Percentiles rank a stretch among this genome's conserved stretches.
Evolutionary conservation across 2,888 invertebrate genomes (phyloP).

Genomic region (Epirrhoe tristata): DNA sequence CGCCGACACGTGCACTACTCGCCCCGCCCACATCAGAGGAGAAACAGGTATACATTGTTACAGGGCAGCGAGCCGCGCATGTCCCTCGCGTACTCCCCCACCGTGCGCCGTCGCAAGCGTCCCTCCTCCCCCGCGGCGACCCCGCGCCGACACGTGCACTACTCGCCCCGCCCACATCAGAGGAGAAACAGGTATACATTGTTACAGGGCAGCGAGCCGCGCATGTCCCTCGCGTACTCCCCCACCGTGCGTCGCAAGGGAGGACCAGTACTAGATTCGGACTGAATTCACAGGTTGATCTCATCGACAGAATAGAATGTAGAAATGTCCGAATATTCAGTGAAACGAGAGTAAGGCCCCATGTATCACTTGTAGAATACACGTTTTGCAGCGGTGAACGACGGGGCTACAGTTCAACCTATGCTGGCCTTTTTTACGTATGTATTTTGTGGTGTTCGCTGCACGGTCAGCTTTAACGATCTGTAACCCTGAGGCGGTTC

Average conservation of each 20-base stretch:
- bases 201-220: background rate
- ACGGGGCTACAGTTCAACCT: too few species aligned
- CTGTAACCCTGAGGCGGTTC: too few species aligned
- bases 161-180: slow-evolving; percentile 43
- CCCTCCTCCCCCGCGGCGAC: slow-evolving; percentile 41
- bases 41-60: slow-evolving; percentile 41
- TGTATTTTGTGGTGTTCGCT: too few species aligned
- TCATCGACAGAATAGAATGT: too few species aligned
- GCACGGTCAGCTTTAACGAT: too few species aligned
- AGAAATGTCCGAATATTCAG: too few species aligned
- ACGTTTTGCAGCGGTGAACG: too few species aligned
- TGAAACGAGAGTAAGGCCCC: too few species aligned
- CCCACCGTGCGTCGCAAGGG: slow-evolving; percentile 70
- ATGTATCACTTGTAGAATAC: too few species aligned
- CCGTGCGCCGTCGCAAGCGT: slow-evolving; percentile 71
- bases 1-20: slow-evolving; percentile 46
- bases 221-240: slow-evolving; percentile 55
- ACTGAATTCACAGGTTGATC: too few species aligned
- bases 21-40: slow-evolving; percentile 39
- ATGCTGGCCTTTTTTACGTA: too few species aligned
- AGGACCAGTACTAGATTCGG: too few species aligned
- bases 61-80: background rate
- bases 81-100: slow-evolving; percentile 65
- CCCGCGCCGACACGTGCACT: slow-evolving; percentile 43
- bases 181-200: slow-evolving; percentile 46